Conservation (phyloP, 2,113 vertebrate species). For the Dissostichus mawsoni region DNA sequence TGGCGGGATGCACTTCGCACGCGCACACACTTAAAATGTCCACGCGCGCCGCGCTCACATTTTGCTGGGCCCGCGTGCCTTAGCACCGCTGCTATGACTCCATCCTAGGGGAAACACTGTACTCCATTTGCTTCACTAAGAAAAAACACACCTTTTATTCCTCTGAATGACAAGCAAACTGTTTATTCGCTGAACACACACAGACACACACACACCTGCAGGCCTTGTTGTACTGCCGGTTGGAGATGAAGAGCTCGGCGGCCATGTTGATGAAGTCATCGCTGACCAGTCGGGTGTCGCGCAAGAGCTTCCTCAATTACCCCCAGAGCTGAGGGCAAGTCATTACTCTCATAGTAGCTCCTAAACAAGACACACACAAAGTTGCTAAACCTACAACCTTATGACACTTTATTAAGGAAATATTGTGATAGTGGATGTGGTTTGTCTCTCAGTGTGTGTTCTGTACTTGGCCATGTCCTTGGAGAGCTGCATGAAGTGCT, state of each 20-base stretch:
- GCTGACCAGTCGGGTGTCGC: constrained; percentile 90
- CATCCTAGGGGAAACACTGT: no score
- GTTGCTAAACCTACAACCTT: not conserved
- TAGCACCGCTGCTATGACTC: no score
- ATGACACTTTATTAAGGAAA: no score
- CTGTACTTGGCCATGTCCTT: constrained; percentile 97
- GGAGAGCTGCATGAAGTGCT: constrained; percentile 96
- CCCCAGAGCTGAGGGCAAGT: constrained; percentile 90
- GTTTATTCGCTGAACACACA: not conserved
- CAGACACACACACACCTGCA: constrained; percentile 80
- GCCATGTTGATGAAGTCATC: constrained; percentile 95
- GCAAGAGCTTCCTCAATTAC: constrained; percentile 92
- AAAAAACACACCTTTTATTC: not conserved
- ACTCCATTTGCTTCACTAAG: not conserved
- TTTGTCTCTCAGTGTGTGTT: no score
- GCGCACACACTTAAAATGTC: no score
- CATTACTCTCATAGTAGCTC: constrained; percentile 95
- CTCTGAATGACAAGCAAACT: no score
- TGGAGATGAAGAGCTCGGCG: constrained; percentile 93
- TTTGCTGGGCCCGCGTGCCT: no score
- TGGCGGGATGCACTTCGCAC: no score
- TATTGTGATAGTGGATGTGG: not conserved
- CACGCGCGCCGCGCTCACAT: no score
- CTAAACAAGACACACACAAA: constrained; percentile 73
- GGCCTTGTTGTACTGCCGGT: constrained; percentile 90